Evolutionary conservation across 2,113 vertebrate genomes (phyloP).

Genomic region (Dolichotis patagonum): DNA sequence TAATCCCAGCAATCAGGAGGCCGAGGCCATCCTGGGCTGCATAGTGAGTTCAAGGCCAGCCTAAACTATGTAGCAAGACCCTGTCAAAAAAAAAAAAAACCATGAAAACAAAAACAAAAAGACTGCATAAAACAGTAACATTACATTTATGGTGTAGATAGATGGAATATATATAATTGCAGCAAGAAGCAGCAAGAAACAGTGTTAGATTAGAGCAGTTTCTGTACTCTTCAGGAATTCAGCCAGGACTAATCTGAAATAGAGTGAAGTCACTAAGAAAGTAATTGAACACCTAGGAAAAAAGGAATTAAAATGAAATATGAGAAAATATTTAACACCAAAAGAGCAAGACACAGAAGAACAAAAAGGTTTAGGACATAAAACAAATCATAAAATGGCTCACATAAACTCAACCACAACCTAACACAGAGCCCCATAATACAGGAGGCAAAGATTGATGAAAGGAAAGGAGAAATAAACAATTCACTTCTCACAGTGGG

Average conservation of each 20-base stretch:
- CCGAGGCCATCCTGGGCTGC: no score
- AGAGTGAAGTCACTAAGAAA: background rate
- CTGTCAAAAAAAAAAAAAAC: no score
- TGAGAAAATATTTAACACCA: background rate
- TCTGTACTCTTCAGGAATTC: background rate
- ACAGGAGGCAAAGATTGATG: background rate
- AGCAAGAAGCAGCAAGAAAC: background rate
- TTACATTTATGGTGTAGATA: background rate
- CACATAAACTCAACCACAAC: background rate
- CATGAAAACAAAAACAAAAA: no score
- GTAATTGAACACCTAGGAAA: background rate
- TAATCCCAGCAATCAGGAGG: no score
- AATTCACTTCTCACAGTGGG: background rate
- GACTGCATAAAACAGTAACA: background rate
- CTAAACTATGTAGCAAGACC: no score
- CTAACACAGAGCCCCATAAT: background rate
- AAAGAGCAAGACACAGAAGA: background rate
- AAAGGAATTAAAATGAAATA: constrained; percentile 16
- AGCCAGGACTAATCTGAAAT: background rate
- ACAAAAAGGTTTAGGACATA: background rate
- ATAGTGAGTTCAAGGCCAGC: no score
- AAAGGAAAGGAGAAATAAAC: background rate
- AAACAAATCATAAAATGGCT: background rate
- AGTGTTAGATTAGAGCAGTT: rapidly evolving
- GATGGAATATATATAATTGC: background rate